Conservation (phyloP, 2,888 invertebrate species). For the Rotaria magnacalcarata region DNA sequence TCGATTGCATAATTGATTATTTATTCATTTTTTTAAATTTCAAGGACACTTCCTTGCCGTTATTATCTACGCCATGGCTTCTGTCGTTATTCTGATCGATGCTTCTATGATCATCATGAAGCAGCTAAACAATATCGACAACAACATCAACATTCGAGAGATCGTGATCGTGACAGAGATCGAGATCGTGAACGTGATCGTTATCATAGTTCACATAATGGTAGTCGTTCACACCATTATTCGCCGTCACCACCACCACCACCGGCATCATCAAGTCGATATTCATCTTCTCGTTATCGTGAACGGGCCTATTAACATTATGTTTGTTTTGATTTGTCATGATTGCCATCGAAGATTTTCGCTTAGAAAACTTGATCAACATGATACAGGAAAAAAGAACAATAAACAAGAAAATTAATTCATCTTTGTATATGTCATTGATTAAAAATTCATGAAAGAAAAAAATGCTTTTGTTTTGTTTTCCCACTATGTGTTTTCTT, state of each 20-base stretch:
- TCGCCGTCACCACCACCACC: neutral
- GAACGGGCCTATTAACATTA: neutral
- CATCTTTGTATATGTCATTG: constrained; percentile 20
- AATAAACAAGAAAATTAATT: neutral
- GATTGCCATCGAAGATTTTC: no score
- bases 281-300: neutral
- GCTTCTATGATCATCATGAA: constrained; percentile 34
- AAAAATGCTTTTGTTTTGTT: neutral
- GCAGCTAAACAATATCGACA: constrained; percentile 12
- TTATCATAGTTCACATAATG: neutral
- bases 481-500: neutral
- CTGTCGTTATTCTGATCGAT: constrained; percentile 34
- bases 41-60: constrained; percentile 20
- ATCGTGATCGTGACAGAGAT: neutral
- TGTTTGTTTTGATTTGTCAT: neutral
- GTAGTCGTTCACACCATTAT: neutral
- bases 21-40: neutral
- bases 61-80: constrained; percentile 32
- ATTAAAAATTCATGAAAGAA: neutral
- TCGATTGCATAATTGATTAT: neutral
- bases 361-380: neutral
- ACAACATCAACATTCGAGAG: constrained; percentile 15
- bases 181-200: neutral
- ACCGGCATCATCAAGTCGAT: neutral
- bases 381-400: neutral